Evolutionary conservation across 2,113 vertebrate genomes (phyloP).

Genomic region (Actenoides lindsayi): DNA sequence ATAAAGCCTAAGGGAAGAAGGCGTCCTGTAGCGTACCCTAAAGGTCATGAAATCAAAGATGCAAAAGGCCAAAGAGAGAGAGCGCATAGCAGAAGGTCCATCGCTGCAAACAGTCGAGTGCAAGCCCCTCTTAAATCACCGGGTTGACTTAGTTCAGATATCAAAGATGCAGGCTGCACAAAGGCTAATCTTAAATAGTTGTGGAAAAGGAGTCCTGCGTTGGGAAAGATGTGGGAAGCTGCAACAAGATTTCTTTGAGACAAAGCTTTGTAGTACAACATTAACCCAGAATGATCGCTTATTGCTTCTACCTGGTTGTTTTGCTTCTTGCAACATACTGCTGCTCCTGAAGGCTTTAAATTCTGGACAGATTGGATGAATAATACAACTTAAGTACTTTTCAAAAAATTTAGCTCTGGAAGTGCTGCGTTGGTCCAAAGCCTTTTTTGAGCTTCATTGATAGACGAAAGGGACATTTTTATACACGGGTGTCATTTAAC

Average conservation of each 20-base stretch:
- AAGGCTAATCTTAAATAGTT: neutral
- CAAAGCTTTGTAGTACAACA: neutral
- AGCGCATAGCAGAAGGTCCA: neutral
- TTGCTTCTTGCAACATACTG: neutral
- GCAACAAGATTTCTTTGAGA: neutral
- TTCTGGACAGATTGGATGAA: neutral
- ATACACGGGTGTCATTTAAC: neutral
- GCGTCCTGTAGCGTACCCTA: neutral
- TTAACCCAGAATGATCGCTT: neutral
- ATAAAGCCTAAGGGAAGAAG: neutral
- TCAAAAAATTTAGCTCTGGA: neutral
- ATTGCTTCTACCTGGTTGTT: neutral
- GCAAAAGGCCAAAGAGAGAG: neutral
- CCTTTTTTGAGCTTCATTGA: neutral
- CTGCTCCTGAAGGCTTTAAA: neutral
- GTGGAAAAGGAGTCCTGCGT: neutral
- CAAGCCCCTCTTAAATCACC: neutral
- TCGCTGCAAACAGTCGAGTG: neutral
- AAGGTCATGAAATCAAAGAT: neutral
- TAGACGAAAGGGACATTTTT: neutral
- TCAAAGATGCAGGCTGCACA: neutral
- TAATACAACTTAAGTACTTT: neutral
- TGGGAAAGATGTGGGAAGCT: neutral
- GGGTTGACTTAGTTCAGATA: neutral
- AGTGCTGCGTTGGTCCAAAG: neutral